phyloP scores from a whole-genome alignment of 2,797 vertebrate species.

The Squalus acanthias region DNA sequence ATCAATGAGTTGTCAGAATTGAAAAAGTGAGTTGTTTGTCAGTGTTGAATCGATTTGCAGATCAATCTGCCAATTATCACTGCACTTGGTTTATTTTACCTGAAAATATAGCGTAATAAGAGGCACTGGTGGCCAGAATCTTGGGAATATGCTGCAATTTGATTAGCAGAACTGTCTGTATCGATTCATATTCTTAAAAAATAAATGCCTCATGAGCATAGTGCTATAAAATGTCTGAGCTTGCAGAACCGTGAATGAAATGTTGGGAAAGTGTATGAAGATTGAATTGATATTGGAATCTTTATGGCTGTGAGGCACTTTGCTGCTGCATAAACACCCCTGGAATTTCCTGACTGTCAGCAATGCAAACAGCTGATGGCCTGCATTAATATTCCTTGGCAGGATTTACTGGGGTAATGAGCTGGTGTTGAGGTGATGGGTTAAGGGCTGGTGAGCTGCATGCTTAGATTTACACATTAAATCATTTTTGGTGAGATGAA shows the following conservation, averaged over 20 bases:
- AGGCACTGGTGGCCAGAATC: background rate
- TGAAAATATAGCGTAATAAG: constrained; percentile 27
- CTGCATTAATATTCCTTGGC: constrained; percentile 21
- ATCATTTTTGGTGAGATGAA: background rate
- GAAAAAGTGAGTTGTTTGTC: constrained; percentile 26
- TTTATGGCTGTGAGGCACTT: constrained; percentile 18
- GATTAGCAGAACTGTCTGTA: constrained; percentile 32
- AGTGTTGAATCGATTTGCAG: background rate
- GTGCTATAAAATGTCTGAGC: constrained; percentile 23
- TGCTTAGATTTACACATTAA: background rate
- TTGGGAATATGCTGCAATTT: background rate
- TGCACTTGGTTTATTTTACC: constrained; percentile 20
- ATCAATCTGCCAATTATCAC: constrained; percentile 34
- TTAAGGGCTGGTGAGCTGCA: constrained; percentile 11
- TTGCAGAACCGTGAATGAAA: background rate
- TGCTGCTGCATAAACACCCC: background rate
- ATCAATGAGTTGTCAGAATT: constrained; percentile 30
- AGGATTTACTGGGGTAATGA: constrained; percentile 18
- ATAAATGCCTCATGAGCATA: constrained; percentile 13
- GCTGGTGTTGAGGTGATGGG: constrained; percentile 12
- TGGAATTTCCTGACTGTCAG: constrained; percentile 26
- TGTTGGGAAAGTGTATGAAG: constrained; percentile 3
- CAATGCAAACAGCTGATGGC: background rate
- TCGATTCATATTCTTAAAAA: constrained; percentile 31
- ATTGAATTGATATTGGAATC: constrained; percentile 29